A percentile compares a stretch with the other conserved stretches of the same genome.
Evolutionary conservation across 2,797 vertebrate species (phyloP).

Genomic region (Scolopax bukidnonensis): DNA sequence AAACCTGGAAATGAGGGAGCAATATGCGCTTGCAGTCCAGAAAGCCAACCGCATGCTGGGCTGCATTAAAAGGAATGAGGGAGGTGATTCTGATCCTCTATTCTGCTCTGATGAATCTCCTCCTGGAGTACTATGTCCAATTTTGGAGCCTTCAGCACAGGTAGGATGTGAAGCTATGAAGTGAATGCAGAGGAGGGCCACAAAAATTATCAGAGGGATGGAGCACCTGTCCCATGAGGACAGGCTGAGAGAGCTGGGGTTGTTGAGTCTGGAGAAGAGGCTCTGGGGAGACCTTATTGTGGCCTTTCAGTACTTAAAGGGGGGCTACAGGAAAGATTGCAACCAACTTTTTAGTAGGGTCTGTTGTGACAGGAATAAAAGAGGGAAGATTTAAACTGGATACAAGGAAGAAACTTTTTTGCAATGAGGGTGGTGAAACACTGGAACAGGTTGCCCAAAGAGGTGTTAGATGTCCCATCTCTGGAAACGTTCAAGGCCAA

Average conservation of each 20-base stretch:
- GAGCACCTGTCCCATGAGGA: too few relatives aligned
- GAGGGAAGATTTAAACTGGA: background rate
- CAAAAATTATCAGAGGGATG: too few relatives aligned
- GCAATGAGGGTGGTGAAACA: background rate
- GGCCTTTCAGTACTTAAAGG: background rate
- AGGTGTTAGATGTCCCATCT: background rate
- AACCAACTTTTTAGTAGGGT: background rate
- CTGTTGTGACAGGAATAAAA: background rate
- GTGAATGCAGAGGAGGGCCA: too few relatives aligned
- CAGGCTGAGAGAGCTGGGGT: too few relatives aligned
- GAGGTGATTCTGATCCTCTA: background rate
- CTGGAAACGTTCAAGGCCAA: background rate
- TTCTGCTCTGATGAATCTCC: too few relatives aligned
- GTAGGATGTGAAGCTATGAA: too few relatives aligned
- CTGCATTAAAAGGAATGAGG: background rate
- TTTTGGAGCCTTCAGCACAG: too few relatives aligned
- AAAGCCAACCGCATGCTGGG: background rate
- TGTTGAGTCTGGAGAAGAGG: too few relatives aligned
- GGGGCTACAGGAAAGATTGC: background rate
- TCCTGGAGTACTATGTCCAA: too few relatives aligned
- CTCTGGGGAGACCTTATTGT: too few relatives aligned
- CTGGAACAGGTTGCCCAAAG: background rate
- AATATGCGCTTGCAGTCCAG: background rate
- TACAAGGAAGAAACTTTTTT: background rate
- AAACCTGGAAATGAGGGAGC: background rate